Evolutionary conservation across 2,113 vertebrate species (phyloP).

Genomic region (Burhinus bistriatus): DNA sequence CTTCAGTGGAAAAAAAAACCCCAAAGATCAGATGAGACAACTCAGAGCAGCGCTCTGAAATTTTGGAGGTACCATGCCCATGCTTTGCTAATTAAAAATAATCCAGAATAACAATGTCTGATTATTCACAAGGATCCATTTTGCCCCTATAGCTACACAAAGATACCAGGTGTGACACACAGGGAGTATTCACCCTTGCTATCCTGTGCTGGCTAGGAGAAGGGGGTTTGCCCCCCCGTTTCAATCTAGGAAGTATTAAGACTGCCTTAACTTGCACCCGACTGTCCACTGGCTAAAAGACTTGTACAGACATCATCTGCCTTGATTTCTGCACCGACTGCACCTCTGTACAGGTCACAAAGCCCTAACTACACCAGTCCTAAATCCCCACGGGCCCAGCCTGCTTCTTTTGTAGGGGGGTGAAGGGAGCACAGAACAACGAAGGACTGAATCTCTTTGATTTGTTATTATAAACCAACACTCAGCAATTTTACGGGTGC

Average conservation of each 20-base stretch:
- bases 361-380: not conserved
- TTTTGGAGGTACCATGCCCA: not conserved
- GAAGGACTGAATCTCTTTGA: not conserved
- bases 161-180: not conserved
- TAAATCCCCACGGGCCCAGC: fast-evolving
- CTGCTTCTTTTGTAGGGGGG: not conserved
- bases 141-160: not conserved
- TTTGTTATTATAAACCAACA: not conserved
- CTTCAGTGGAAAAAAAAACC: not conserved
- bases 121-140: not conserved
- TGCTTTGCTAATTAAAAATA: not conserved
- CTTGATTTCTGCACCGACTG: not conserved
- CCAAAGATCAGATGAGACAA: not conserved
- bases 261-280: not conserved
- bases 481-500: not conserved
- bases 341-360: not conserved
- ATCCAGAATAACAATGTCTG: not conserved
- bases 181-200: not conserved
- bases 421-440: not conserved
- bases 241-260: not conserved
- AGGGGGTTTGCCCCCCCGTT: not conserved
- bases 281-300: not conserved
- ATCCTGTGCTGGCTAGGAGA: not conserved
- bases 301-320: not conserved
- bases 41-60: not conserved